These are phyloP conservation scores for Lepus europaeus DNA, from an alignment of 2,113 vertebrate species.

Conservation along the genomic window DNA sequence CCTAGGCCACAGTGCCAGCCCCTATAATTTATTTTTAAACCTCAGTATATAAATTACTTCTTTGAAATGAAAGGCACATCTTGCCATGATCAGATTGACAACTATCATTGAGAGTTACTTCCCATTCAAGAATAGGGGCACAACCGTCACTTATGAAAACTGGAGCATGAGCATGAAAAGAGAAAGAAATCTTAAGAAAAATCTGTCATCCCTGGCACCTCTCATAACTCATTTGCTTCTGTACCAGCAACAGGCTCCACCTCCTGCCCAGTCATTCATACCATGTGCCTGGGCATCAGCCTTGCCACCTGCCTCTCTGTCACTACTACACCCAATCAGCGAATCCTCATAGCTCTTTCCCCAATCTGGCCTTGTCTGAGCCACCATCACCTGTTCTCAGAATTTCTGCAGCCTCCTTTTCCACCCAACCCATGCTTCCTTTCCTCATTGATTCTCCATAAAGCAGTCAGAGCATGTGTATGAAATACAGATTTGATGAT, in stretches of 20 bases:
- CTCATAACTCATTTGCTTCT: not conserved
- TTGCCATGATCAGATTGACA: constrained; percentile 52
- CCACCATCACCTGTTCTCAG: not conserved
- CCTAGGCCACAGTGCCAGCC: too few relatives aligned
- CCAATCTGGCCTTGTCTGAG: not conserved
- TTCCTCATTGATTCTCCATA: not conserved
- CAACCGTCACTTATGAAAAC: not conserved
- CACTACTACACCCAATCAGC: not conserved
- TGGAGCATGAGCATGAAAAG: not conserved
- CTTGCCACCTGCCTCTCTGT: not conserved
- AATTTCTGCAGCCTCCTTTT: not conserved
- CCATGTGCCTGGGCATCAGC: not conserved
- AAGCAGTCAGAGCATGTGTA: not conserved
- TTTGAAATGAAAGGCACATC: constrained; percentile 41
- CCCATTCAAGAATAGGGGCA: constrained; percentile 9
- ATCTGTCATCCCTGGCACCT: not conserved
- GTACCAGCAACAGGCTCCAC: not conserved
- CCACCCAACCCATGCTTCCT: not conserved
- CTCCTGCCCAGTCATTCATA: not conserved
- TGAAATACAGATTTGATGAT: not conserved
- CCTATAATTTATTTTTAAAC: constrained; percentile 59
- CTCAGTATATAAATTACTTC: constrained; percentile 37
- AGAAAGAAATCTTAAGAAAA: constrained; percentile 30
- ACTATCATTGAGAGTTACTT: not conserved
- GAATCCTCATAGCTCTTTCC: not conserved